Percentiles rank a stretch among this genome's conserved stretches.
Evolutionary conservation across 2,888 invertebrate species (phyloP).

Genomic region (Frankliniella fusca): DNA sequence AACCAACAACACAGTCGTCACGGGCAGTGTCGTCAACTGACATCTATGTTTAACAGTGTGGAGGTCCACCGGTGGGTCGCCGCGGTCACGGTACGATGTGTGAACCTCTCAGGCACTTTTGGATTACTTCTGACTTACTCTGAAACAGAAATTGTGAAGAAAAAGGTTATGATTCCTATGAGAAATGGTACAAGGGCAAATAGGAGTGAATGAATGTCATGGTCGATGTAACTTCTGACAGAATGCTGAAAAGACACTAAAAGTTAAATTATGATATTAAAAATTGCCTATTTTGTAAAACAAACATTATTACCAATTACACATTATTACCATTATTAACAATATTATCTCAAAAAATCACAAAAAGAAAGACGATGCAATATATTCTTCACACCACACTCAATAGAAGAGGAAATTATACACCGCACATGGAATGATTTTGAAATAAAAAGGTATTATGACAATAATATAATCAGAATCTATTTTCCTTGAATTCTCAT

Average conservation of each 20-base stretch:
- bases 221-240: neutral
- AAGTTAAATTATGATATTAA: neutral
- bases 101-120: too few relatives aligned
- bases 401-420: neutral
- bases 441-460: conserved; percentile 6
- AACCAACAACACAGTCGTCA: too few relatives aligned
- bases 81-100: too few relatives aligned
- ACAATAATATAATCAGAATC: too few relatives aligned
- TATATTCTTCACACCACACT: neutral
- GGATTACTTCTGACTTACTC: neutral
- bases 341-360: neutral
- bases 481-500: too few relatives aligned
- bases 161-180: neutral
- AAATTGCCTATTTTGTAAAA: neutral
- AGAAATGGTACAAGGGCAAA: neutral
- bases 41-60: too few relatives aligned
- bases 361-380: neutral
- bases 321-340: too few relatives aligned
- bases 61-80: too few relatives aligned
- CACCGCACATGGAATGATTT: neutral
- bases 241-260: neutral
- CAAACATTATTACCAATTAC: neutral
- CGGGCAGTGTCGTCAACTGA: too few relatives aligned
- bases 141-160: neutral
- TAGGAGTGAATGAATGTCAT: neutral